Evolutionary conservation across 1,140 invertebrate genomes (phyloP).

Genomic region (Drosophila nigrodunni): DNA sequence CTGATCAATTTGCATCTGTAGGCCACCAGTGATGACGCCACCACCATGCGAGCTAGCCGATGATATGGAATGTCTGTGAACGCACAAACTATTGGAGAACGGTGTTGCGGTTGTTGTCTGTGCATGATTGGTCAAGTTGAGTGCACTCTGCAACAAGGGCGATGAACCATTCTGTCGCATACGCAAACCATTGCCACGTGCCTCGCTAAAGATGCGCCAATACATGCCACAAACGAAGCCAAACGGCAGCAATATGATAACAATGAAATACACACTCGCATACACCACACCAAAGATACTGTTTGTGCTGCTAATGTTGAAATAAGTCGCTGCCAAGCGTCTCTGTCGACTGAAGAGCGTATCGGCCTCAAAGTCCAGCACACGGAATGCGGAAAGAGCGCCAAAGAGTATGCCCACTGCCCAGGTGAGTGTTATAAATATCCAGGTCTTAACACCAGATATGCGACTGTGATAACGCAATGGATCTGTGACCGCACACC

Average conservation of each 20-base stretch:
- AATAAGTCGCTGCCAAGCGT: conserved; percentile 62
- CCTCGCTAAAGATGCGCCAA: conserved; percentile 89
- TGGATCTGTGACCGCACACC: conserved; percentile 94
- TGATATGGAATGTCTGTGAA: conserved; percentile 75
- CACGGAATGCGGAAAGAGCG: conserved; percentile 84
- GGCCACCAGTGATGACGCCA: conserved; percentile 52
- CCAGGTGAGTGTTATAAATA: conserved; percentile 90
- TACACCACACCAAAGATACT: conserved; percentile 76
- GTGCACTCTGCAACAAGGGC: conserved; percentile 85
- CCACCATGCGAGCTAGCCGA: conserved; percentile 77
- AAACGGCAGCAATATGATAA: conserved; percentile 89
- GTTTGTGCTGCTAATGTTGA: conserved; percentile 66
- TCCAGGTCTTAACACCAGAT: conserved; percentile 89
- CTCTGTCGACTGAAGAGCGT: conserved; percentile 64
- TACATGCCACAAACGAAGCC: conserved; percentile 89
- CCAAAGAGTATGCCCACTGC: conserved; percentile 87
- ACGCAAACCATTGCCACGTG: conserved; percentile 89
- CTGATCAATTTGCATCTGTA: conserved; percentile 82
- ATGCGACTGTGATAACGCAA: conserved; percentile 92
- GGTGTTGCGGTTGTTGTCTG: conserved; percentile 81
- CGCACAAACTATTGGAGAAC: conserved; percentile 79
- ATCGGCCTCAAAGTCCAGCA: conserved; percentile 72
- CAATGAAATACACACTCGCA: conserved; percentile 85
- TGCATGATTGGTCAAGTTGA: conserved; percentile 70
- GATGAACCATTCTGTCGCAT: conserved; percentile 88